Evolutionary conservation across 2,888 invertebrate genomes (phyloP).

Genomic region (Isoperla grammatica): DNA sequence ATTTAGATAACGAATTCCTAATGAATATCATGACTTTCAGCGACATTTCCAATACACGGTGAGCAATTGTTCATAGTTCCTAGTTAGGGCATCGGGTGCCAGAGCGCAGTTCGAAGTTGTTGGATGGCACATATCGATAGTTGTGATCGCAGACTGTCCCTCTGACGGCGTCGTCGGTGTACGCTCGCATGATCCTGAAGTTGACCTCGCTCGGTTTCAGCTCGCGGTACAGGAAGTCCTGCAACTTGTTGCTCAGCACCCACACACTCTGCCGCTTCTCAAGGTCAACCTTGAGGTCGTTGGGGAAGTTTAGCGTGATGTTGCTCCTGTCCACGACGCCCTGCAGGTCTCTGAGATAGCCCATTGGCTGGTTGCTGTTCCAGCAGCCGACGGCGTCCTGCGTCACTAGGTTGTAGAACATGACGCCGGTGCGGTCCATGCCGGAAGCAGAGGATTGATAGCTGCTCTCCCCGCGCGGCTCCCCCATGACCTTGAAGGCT

Average conservation of each 20-base stretch:
- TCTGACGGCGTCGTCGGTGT: slow-evolving; percentile 55
- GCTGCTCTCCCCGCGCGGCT: slow-evolving; percentile 30
- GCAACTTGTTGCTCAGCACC: slow-evolving; percentile 70
- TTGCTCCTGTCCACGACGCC: slow-evolving; percentile 58
- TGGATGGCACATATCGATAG: slow-evolving; percentile 33
- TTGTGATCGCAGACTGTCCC: slow-evolving; percentile 65
- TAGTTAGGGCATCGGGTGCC: neutral
- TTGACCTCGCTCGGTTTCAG: slow-evolving; percentile 61
- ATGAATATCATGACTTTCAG: neutral
- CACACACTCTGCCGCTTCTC: slow-evolving; percentile 63
- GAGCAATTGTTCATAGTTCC: neutral
- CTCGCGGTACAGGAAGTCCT: slow-evolving; percentile 62
- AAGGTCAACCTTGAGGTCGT: slow-evolving; percentile 71
- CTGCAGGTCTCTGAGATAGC: slow-evolving; percentile 38
- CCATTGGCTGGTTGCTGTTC: slow-evolving; percentile 49
- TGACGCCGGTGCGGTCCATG: slow-evolving; percentile 63
- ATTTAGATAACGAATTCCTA: neutral
- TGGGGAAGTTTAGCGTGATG: slow-evolving; percentile 68
- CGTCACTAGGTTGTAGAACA: slow-evolving; percentile 70
- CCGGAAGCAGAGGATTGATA: slow-evolving; percentile 66
- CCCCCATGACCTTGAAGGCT: slow-evolving; percentile 37
- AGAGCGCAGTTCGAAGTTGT: neutral
- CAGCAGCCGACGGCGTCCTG: slow-evolving; percentile 70
- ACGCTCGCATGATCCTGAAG: slow-evolving; percentile 66
- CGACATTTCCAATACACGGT: neutral